Evolutionary conservation across 2,888 invertebrate species (phyloP).

Genomic region (Phrixothrix hirtus): DNA sequence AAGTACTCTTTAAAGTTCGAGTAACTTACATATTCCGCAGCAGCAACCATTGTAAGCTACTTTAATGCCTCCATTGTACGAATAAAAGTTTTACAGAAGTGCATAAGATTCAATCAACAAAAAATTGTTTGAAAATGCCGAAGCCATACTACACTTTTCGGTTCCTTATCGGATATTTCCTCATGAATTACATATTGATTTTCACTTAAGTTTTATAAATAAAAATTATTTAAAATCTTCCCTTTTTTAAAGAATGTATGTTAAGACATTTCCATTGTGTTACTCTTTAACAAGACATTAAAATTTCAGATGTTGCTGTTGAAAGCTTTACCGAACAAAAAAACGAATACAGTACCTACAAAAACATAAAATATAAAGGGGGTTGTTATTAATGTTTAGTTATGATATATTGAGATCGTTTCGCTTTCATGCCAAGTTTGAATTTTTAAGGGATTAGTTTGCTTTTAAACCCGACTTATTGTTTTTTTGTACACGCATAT

Average conservation of each 20-base stretch:
- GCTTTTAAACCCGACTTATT: too few species aligned
- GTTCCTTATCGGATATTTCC: slow-evolving; percentile 18
- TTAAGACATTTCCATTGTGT: not conserved
- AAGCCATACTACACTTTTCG: slow-evolving; percentile 17
- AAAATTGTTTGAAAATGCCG: slow-evolving; percentile 22
- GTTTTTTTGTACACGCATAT: too few species aligned
- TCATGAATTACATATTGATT: too few species aligned
- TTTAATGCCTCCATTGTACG: slow-evolving; percentile 27
- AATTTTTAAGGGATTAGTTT: not conserved
- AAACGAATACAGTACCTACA: slow-evolving; percentile 14
- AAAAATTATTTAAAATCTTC: not conserved
- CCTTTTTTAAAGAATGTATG: not conserved
- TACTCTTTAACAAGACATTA: not conserved
- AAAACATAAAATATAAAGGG: slow-evolving; percentile 20
- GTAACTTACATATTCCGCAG: slow-evolving; percentile 32
- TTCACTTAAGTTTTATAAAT: too few species aligned
- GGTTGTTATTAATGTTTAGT: slow-evolving; percentile 22
- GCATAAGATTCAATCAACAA: slow-evolving; percentile 22
- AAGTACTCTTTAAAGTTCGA: slow-evolving; percentile 34
- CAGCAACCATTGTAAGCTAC: slow-evolving; percentile 23
- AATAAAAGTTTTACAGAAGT: slow-evolving; percentile 26
- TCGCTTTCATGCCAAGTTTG: not conserved
- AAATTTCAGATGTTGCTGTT: slow-evolving; percentile 11
- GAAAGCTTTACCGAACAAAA: slow-evolving; percentile 22
- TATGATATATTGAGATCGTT: slow-evolving; percentile 6